Evolutionary conservation across 1,140 invertebrate species (phyloP).

Genomic region (Rhopalosiphum maidis): DNA sequence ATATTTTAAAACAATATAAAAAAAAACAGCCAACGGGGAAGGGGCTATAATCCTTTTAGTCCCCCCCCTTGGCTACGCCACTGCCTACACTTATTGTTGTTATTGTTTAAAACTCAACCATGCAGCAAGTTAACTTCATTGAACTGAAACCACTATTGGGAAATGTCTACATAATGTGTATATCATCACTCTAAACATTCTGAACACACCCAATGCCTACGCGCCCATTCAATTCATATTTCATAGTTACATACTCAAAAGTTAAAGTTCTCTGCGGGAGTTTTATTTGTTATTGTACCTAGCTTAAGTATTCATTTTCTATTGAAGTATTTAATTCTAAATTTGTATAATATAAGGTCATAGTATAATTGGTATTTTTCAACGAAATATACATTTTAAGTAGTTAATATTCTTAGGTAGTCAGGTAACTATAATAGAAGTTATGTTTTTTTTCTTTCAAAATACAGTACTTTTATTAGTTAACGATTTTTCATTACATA

Average conservation of each 20-base stretch:
- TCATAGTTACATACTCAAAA: neutral
- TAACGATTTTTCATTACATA: too few species aligned
- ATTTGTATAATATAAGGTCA: neutral
- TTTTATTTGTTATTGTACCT: neutral
- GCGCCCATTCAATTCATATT: neutral
- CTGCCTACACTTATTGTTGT: neutral
- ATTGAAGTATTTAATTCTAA: neutral
- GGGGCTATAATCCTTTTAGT: too few species aligned
- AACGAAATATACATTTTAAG: neutral
- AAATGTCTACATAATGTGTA: neutral
- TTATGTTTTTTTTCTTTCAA: too few species aligned
- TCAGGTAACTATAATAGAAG: neutral
- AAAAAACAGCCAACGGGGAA: too few species aligned
- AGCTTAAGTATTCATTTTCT: neutral
- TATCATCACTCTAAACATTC: too few species aligned
- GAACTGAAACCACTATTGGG: conserved; percentile 4
- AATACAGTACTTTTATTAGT: neutral
- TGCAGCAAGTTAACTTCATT: conserved; percentile 22
- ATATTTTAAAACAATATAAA: too few species aligned
- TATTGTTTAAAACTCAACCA: conserved; percentile 27
- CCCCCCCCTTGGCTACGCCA: too few species aligned
- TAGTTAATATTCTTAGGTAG: neutral
- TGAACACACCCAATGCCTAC: neutral
- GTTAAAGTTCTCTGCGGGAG: neutral
- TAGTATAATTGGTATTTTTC: neutral